Base-by-base conservation (phyloP, 2,888 invertebrate species). In the Acronicta alni region DNA sequence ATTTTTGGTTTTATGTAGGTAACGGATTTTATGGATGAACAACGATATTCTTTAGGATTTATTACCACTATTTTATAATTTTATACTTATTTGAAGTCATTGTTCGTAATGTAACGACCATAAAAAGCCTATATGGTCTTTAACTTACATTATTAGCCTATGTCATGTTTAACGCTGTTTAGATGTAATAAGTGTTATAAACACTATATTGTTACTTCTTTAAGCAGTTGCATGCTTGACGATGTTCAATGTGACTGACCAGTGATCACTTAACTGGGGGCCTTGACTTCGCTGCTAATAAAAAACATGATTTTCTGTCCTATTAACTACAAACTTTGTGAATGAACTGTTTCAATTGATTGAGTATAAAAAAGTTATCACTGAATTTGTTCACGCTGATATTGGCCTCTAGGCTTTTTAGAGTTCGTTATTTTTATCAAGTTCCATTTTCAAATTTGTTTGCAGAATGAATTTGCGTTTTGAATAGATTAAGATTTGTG, bases 261-360 rank as follows among this genome's bases (percentile, higher is more conserved):
- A 49, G 45, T 67, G 57, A 53, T 60, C 56, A 71, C 55, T 66
- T 47, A 37, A 67, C 58, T 60, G 43, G 17, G 38, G 62, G 44
- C 85, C 84, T 87, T 84, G 85, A 80, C 81, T 82, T 58, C 55
- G 49, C 47, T 0, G 12, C 32, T 60, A 53, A 55, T 67, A 64
- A 71, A 72, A 72, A 77, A 65, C 80, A 78, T 72, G 44, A 67
- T 67, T 76, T 78, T 76, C 72, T 72, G 67, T 72, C 62, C 74
- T 71, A 76, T 65, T 77, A 70, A 70, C 58, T 72, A 63, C 61
- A 62, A 54, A 58, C 51, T 53, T 64, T 54, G 61, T 72, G 61
- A 67, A 71, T 74, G 59, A 72, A 72, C 66, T 69, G 65, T 47
- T 59, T 64, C 59, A 39, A 48, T 65, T 55, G 44, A 48, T 45